Percentiles rank a stretch among this genome's conserved stretches.
These are phyloP conservation scores for Morinoia aosen DNA, from an alignment of 2,888 invertebrate species.

Conservation along the genomic window DNA sequence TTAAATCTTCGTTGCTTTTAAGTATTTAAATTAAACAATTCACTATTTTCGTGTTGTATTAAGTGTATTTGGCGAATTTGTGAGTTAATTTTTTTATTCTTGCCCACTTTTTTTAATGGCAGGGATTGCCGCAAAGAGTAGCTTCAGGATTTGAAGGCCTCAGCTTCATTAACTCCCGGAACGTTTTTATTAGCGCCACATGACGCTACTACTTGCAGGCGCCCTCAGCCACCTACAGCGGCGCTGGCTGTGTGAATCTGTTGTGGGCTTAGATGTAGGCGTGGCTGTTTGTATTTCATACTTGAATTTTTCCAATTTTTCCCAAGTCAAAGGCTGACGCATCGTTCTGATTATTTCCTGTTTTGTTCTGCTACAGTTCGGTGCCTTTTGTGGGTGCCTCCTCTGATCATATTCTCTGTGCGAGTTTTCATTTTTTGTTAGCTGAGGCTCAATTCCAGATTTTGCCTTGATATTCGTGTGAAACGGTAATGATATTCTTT, in stretches of 20 bases:
- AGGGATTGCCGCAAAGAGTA: not conserved
- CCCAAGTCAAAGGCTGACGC: not conserved
- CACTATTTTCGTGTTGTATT: not conserved
- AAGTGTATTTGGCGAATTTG: not conserved
- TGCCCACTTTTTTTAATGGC: not conserved
- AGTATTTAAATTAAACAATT: not conserved
- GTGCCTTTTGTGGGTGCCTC: not conserved
- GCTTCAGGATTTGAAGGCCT: not conserved
- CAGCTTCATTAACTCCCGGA: not conserved
- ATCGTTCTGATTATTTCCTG: too few relatives aligned
- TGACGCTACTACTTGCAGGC: not conserved
- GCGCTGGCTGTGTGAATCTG: not conserved
- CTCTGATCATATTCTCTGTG: not conserved
- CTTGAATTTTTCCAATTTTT: not conserved
- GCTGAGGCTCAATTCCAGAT: not conserved
- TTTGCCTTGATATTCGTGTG: not conserved
- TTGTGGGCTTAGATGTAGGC: not conserved
- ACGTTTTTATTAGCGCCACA: not conserved
- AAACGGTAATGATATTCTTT: not conserved
- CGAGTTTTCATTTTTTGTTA: not conserved
- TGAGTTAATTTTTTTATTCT: not conserved
- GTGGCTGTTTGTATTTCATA: not conserved
- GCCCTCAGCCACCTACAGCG: not conserved
- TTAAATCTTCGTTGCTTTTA: not conserved
- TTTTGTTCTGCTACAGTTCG: not conserved